phyloP scores from a whole-genome alignment of 2,113 vertebrate species.

The Cynopterus brachyotis region DNA sequence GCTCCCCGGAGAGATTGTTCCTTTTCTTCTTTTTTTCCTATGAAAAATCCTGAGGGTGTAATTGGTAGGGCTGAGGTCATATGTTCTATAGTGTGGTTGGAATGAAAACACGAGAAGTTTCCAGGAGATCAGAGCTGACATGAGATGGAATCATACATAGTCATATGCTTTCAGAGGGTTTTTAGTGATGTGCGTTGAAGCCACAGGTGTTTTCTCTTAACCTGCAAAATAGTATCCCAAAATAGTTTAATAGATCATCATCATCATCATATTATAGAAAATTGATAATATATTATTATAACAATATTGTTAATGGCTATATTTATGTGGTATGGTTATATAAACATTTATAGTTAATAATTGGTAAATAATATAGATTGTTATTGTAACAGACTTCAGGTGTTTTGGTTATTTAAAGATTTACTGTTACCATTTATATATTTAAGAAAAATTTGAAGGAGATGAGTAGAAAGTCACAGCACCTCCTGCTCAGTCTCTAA shows the following conservation, averaged over 20 bases:
- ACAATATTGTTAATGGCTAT: not conserved
- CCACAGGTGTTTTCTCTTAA: not conserved
- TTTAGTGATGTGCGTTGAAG: not conserved
- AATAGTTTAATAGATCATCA: not conserved
- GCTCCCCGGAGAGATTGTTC: not conserved
- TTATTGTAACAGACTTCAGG: not conserved
- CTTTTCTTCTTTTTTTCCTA: not conserved
- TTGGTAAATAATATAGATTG: not conserved
- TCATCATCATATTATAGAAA: not conserved
- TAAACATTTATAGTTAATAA: not conserved
- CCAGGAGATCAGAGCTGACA: not conserved
- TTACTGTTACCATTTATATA: not conserved
- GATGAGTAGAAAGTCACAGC: not conserved
- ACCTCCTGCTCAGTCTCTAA: not conserved
- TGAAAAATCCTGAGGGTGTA: not conserved
- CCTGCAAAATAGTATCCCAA: not conserved
- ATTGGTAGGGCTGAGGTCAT: not conserved
- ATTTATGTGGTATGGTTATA: not conserved
- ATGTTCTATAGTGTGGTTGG: not conserved
- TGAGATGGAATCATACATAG: not conserved
- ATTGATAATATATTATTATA: not conserved
- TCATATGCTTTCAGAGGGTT: not conserved
- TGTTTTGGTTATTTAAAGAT: not conserved
- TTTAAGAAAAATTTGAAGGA: not conserved
- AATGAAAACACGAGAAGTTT: not conserved